These are phyloP conservation scores for Gadus chalcogrammus DNA, from an alignment of 2,113 vertebrate species.

Conservation along the genomic window DNA sequence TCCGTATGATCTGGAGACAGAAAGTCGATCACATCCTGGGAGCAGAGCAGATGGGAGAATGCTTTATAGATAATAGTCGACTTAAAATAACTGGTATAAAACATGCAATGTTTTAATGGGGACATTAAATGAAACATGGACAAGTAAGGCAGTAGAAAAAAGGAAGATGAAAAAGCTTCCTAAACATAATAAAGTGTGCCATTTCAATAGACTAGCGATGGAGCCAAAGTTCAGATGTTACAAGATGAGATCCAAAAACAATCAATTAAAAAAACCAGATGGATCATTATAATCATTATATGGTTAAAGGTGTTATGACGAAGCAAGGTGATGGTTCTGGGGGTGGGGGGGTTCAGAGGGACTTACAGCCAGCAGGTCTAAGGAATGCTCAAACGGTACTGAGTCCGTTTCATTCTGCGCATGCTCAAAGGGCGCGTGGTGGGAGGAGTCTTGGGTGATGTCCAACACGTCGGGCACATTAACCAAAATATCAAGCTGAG, in stretches of 20 bases:
- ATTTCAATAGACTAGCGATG: too few relatives aligned
- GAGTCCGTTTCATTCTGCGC: constrained; percentile 46
- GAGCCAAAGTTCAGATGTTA: too few relatives aligned
- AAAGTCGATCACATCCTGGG: constrained; percentile 75
- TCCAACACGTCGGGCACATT: constrained; percentile 74
- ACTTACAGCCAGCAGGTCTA: constrained; percentile 77
- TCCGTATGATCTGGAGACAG: constrained; percentile 70
- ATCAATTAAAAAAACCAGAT: too few relatives aligned
- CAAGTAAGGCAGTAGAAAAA: too few relatives aligned
- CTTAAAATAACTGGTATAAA: background rate
- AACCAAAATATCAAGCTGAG: constrained; percentile 84
- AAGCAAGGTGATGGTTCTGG: too few relatives aligned
- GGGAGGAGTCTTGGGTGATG: constrained; percentile 64
- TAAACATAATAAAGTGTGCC: too few relatives aligned
- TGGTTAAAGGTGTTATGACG: too few relatives aligned
- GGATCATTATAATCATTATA: too few relatives aligned
- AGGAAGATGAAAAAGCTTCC: too few relatives aligned
- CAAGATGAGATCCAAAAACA: too few relatives aligned
- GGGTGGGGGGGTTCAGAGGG: constrained; percentile 9
- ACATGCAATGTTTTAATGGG: too few relatives aligned
- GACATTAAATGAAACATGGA: too few relatives aligned
- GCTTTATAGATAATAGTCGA: background rate
- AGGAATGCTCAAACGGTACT: constrained; percentile 66
- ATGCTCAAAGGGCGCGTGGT: constrained; percentile 50
- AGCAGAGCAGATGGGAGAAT: constrained; percentile 39